phyloP scores from a whole-genome alignment of 1,140 invertebrate species.

The Brachionus manjavacas region DNA sequence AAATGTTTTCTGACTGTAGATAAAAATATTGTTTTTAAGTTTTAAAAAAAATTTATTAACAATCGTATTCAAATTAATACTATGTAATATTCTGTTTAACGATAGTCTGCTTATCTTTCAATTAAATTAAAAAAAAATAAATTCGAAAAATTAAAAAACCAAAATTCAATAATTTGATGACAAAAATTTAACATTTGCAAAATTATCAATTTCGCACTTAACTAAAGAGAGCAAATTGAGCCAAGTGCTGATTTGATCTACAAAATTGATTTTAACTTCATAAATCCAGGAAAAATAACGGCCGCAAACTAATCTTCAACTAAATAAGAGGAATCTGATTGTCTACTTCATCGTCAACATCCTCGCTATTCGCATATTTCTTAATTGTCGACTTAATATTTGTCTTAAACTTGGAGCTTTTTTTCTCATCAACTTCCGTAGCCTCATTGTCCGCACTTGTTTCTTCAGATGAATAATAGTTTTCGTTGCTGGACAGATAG shows the following conservation, averaged over 20 bases:
- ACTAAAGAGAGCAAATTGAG: background rate
- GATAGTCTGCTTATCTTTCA: background rate
- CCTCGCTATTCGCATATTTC: conserved; percentile 4
- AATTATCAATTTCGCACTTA: background rate
- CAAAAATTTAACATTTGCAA: background rate
- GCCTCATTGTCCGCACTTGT: background rate
- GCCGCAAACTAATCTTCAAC: background rate
- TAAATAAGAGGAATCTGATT: conserved; percentile 33
- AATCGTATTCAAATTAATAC: background rate
- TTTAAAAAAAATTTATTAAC: background rate
- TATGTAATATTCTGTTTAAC: background rate
- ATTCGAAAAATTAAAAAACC: background rate
- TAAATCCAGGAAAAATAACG: background rate
- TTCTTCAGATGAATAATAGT: background rate
- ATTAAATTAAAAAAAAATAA: background rate
- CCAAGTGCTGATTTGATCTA: background rate
- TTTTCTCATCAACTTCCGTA: background rate
- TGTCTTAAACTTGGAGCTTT: background rate
- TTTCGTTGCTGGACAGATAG: conserved; percentile 13
- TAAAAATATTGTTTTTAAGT: background rate
- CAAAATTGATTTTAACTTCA: background rate
- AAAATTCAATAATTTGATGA: background rate
- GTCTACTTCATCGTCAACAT: conserved; percentile 15
- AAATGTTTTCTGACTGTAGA: too few species aligned
- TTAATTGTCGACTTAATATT: conserved; percentile 29